Base-by-base conservation (phyloP, 2,113 vertebrate genomes). In the Thamnaconus septentrionalis region DNA sequence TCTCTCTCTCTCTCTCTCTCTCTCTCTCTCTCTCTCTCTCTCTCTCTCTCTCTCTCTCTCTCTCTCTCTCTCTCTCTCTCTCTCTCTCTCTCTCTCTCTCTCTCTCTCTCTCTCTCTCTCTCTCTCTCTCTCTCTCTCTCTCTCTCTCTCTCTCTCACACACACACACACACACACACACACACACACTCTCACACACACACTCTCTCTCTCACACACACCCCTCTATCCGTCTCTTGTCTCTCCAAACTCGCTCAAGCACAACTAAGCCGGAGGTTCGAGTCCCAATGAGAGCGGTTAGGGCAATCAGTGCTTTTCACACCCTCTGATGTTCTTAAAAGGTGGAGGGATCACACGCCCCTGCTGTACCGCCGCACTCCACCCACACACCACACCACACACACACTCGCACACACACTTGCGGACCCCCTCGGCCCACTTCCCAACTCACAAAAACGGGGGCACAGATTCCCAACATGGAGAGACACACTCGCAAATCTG, bases 281-380 rank as follows among this genome's bases (percentile, higher is more conserved):
- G 88, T 87, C 88, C 88, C 87, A 88, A 87, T 88, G 88, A 90
- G 86, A 88, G 88, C 64, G 72, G 87, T 88, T 87, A 88, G 87
- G 78, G 87, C 88, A 87, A 88, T 88, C 87, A 88, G 82, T 83
- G 88, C 87, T 90, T 88, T 90, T 90, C 87, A 90, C 88, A 90
- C 88, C 85, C 87, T 86, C 81, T 88, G 88, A 88, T 88, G 85
- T 87, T 90, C 87, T 90, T 90, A 88, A 90, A 87, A 86, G 87
- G 88, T 90, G 87, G 85, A 83, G 84, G 82, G 87, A 88, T 90
- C 88, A 90, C 81, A 82, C 61, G 69, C 81, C 87, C 87, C 88
- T 55, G 73, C 71, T 85, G 86, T 87, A 87, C 70, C 9, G 51
- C 55, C 39, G 59, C 81, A 79, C 78, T 76, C 60, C 77, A 64